Evolutionary conservation across 2,888 invertebrate genomes (phyloP).

Genomic region (Dioctria rufipes): DNA sequence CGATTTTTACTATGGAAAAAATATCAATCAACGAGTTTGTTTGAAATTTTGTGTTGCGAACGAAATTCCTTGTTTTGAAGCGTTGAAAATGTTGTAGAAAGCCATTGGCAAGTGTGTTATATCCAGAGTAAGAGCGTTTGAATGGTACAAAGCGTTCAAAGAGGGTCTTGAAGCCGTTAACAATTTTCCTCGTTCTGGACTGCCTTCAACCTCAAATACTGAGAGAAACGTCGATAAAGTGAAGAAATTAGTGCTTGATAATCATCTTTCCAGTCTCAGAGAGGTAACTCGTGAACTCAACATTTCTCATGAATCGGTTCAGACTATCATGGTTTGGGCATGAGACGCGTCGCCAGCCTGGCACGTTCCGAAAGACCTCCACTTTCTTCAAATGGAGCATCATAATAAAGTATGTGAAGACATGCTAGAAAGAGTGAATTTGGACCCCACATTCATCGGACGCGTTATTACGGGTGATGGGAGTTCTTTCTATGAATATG

Average conservation of each 20-base stretch:
- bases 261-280: slow-evolving; percentile 37
- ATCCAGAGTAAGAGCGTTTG: slow-evolving; percentile 7
- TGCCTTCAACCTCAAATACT: neutral
- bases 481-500: neutral
- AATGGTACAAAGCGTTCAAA: slow-evolving; percentile 33
- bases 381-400: slow-evolving; percentile 14
- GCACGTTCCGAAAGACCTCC: slow-evolving; percentile 1
- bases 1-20: slow-evolving; percentile 40
- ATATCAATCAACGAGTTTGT: slow-evolving; percentile 33
- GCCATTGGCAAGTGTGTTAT: neutral
- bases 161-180: slow-evolving; percentile 21
- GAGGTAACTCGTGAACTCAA: too few species aligned
- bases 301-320: slow-evolving; percentile 7
- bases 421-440: slow-evolving; percentile 19
- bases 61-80: neutral
- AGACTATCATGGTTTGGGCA: neutral
- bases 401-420: neutral
- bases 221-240: neutral
- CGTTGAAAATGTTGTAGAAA: neutral
- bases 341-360: slow-evolving; percentile 4
- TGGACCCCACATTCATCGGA: slow-evolving; percentile 8
- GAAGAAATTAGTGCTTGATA: slow-evolving; percentile 15
- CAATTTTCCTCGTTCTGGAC: slow-evolving; percentile 36
- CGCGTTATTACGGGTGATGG: slow-evolving; percentile 10
- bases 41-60: neutral